Evolutionary conservation across 2,888 invertebrate genomes (phyloP).

Genomic region (Ferrisia virgata): DNA sequence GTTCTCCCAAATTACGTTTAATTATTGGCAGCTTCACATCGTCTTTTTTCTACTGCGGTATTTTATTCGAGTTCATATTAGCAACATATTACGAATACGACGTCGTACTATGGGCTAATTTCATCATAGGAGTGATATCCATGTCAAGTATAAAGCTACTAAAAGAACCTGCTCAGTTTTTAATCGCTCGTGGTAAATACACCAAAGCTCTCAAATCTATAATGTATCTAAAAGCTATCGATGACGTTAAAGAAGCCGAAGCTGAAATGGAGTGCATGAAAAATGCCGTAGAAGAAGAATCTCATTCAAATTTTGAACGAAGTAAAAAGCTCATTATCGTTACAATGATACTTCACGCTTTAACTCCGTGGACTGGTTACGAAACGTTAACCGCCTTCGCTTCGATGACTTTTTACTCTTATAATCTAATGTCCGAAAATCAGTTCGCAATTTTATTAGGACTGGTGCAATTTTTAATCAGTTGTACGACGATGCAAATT

Average conservation of each 20-base stretch:
- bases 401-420: slow-evolving; percentile 48
- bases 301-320: background rate
- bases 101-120: background rate
- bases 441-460: slow-evolving; percentile 50
- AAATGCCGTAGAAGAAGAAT: background rate
- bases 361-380: background rate
- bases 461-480: slow-evolving; percentile 48
- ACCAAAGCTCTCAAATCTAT: background rate
- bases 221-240: background rate
- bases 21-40: background rate
- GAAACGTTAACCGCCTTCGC: slow-evolving; percentile 49
- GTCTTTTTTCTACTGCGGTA: background rate
- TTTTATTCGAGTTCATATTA: background rate
- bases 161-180: slow-evolving; percentile 30
- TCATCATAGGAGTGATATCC: background rate
- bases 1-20: background rate
- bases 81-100: background rate
- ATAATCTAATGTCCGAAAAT: slow-evolving; percentile 48
- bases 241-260: slow-evolving; percentile 2
- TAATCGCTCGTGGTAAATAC: background rate
- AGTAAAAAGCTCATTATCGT: slow-evolving; percentile 41
- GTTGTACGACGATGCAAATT: slow-evolving; percentile 48
- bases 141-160: background rate
- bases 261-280: background rate
- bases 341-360: background rate